Base-by-base conservation (phyloP, 2,888 invertebrate genomes). In the Liodrosophila aerea region DNA sequence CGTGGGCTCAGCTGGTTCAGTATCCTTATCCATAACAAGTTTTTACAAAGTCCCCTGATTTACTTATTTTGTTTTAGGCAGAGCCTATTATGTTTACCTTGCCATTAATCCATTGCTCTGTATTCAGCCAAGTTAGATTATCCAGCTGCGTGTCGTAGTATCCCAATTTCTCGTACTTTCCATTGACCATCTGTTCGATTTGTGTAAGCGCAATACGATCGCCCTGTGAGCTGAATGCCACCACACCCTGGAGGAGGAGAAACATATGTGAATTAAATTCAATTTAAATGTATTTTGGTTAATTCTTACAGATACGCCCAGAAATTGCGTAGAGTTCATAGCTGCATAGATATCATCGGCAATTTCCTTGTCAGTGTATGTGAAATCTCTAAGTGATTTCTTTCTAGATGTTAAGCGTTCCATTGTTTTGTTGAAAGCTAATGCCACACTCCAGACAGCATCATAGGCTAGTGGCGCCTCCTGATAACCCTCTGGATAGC, bases 381-480 rank as follows among this genome's bases (percentile, higher is more conserved):
- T 96, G 90, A 99, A 99, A 90, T 98, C 96, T 88, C 98, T 98
- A 78, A 99, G 91, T 76, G 95, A 95, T 87, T 95, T 93, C 18
- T 95, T 95, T 49, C 87, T 83, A 84, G 94, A 93, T 76, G 94
- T 93, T 51, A 99, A 92, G 69, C 95, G 94, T 81, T 95, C 94
- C 94, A 97, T 97, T 15, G 99, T 98, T 91, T 97, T 98, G 91
- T 99, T 98, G 88, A 99, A 96, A 11, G 99, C 97, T 87, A 99
- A 91, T 33, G 99, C 99, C 29, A 99, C 95, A 34, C 99, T 97
- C 99, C 99, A 99, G 44, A 99, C 97, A 7, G 99, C 99, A 90
- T 99, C 99, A 89, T 99, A 99, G 40, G 99, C 99, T 54, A 99
- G 91, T 0, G 99, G 99, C 5, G 99, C 99, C 91, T 99, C 99